Percentiles rank a stretch among this genome's conserved stretches.
phyloP scores from a whole-genome alignment of 2,113 vertebrate genomes.

The Candoia aspera region DNA sequence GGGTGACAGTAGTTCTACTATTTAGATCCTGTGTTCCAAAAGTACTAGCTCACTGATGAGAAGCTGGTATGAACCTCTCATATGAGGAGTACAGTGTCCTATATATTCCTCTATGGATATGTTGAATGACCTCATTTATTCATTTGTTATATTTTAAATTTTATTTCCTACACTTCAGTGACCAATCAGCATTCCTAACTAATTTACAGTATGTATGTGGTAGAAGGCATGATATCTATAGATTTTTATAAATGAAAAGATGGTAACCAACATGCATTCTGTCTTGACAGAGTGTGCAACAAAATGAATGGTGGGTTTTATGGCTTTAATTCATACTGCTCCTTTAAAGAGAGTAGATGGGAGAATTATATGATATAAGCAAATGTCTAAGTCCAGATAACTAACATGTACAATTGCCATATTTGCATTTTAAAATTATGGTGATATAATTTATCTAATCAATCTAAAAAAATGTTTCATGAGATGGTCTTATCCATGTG shows the following conservation, averaged over 20 bases:
- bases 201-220: neutral
- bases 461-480: conserved; percentile 31
- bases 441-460: conserved; percentile 1
- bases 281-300: neutral
- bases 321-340: neutral
- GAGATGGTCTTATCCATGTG: conserved; percentile 19
- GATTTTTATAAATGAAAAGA: neutral
- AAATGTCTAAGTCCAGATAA: neutral
- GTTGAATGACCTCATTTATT: neutral
- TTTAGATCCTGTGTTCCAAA: neutral
- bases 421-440: conserved; percentile 33
- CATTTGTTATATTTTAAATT: neutral
- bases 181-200: neutral
- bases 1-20: neutral
- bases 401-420: conserved; percentile 4
- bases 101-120: neutral
- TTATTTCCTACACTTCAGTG: neutral
- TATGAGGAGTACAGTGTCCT: neutral
- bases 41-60: neutral
- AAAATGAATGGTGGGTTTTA: neutral
- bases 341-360: neutral
- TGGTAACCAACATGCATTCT: neutral
- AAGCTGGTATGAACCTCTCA: neutral
- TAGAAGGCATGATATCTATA: neutral
- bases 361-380: neutral